Evolutionary conservation across 2,888 invertebrate genomes (phyloP), one percentile per base, ranked within the genome.

Genomic region (Mythimna pallens): DNA sequence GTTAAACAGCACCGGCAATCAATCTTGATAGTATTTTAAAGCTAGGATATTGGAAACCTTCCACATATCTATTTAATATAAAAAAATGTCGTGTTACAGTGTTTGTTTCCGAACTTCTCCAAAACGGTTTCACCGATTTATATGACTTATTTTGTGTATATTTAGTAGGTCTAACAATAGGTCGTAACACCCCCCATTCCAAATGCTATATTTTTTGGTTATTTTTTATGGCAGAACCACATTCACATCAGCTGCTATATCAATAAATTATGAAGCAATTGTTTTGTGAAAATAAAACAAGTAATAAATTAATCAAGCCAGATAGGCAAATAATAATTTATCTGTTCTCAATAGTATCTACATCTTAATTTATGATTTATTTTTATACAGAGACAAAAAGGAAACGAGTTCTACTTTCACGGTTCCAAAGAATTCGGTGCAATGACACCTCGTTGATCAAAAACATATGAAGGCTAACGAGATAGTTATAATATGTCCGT

Each of bases 371-470:
- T 36, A 50, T 55, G 14, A n/a, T 76, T 54, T 74, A 58, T 65
- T 62, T 70, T 54, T 54, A 20, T n/a, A n/a, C 52, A 25, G n/a
- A 6, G 9, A 30, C 30, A 12, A 30, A 43, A 50, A 76, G 76
- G 67, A 77, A 68, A 61, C 54, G 17, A 75, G 65, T 73, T 22
- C 59, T 47, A 67, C 82, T 80, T 82, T 80, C 78, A 67, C 82
- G 59, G 52, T 43, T 65, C 34, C 57, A 3, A 61, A 52, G 62
- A 80, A 82, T 78, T 65, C 66, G 64, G 63, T 66, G 59, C 80
- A 67, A 10, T 62, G 82, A 70, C 69, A 78, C 66, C 47, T 67
- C 66, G 57, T 82, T 78, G 66, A 78, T 65, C 74, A 74, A 74
- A 77, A 69, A 30, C 20, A 70, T 59, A 67, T 43, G 40, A 79